Evolutionary conservation across 2,113 vertebrate genomes (phyloP), one percentile per base, ranked within the genome.

Genomic region (Hassar affinis): DNA sequence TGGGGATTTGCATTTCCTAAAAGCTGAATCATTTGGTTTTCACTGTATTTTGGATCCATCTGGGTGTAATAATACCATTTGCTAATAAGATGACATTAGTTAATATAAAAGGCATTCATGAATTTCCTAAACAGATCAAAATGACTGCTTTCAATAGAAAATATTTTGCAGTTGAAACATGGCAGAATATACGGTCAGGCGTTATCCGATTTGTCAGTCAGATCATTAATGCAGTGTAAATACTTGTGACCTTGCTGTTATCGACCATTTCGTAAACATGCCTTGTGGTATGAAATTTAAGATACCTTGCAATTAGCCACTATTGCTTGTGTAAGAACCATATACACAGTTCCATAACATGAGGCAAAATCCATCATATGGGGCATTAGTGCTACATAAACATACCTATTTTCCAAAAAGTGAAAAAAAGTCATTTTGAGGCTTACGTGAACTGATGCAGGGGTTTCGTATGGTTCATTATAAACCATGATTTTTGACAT

Each of bases 231-330:
- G 91, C 91, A 87, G 84, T 89, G 86, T 89, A 91, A 92, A 90
- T 90, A 75, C 89, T 91, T 89, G 90, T 88, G 89, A 93, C 91
- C 89, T 88, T 91, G 87, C 89, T 93, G 91, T 93, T 93, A 92
- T 92, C 90, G 49, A 80, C 35, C 71, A 33, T 74, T 47, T 62
- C 64, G 51, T 76, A 81, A 86, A 88, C 90, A 88, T 80, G 85
- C 87, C 88, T 87, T 88, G 89, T 79, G 83, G 87, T 84, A 85
- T 91, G 92, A 91, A 92, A 93, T 89, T 92, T 87, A 91, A 93
- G 90, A 91, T 86, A 68, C 84, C 52, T 79, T 83, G 89, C 90
- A 93, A 93, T 93, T 90, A 93, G 87, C 86, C 78, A 59, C 79
- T 87, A 84, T 89, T 92, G 89, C 90, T 91, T 90, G 79, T 88